phyloP scores from a whole-genome alignment of 2,888 invertebrate genomes.

The Parasteatoda lunata region DNA sequence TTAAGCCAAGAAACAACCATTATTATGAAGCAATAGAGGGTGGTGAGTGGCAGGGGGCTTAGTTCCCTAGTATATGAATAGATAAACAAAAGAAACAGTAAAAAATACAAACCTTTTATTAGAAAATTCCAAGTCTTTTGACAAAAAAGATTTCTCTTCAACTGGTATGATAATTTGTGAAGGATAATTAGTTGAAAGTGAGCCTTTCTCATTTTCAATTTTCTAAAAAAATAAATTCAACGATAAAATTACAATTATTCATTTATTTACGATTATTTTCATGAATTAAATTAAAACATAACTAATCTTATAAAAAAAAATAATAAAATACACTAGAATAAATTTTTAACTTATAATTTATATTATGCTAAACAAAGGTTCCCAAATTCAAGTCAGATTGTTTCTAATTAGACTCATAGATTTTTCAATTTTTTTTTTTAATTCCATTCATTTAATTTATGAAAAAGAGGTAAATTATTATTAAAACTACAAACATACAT shows the following conservation, averaged over 20 bases:
- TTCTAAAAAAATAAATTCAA: constrained; percentile 72
- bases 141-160: constrained; percentile 33
- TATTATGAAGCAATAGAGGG: no score
- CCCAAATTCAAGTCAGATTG: no score
- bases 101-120: constrained; percentile 20
- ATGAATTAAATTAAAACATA: neutral
- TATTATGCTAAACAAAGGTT: no score
- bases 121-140: constrained; percentile 47
- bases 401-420: no score
- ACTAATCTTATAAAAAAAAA: neutral
- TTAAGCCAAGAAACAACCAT: no score
- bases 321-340: neutral
- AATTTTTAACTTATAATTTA: no score
- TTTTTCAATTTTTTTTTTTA: no score
- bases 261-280: neutral
- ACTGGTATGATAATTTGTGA: constrained; percentile 79
- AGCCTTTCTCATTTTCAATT: constrained; percentile 81
- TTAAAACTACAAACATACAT: neutral
- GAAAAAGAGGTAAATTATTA: no score
- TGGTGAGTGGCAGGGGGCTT: no score
- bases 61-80: no score
- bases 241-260: neutral
- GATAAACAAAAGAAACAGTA: no score
- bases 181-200: constrained; percentile 83
- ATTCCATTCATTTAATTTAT: no score